Percentiles rank a stretch among this genome's conserved stretches.
These are phyloP conservation scores for Drosophila melanogaster DNA, from an alignment of 1,140 invertebrate species.

Conservation along the genomic window DNA sequence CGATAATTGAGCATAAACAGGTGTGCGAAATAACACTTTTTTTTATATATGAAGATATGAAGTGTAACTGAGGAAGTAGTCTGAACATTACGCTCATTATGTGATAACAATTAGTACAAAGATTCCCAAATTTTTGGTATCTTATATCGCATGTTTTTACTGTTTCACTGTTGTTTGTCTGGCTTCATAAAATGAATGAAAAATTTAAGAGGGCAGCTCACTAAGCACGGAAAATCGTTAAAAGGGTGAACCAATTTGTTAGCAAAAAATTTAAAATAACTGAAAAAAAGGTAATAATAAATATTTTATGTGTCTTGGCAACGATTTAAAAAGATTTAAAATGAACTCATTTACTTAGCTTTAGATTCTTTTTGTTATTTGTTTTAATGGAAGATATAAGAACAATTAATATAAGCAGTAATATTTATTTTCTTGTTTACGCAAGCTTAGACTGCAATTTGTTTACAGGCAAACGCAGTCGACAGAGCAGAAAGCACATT, in stretches of 20 bases:
- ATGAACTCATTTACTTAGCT: too few species aligned
- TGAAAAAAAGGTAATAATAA: neutral
- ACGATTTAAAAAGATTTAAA: too few species aligned
- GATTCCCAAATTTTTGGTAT: slow-evolving; percentile 9
- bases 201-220: slow-evolving; percentile 10
- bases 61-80: slow-evolving; percentile 9
- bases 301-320: too few species aligned
- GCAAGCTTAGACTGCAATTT: neutral
- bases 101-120: slow-evolving; percentile 1
- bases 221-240: neutral
- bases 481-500: neutral
- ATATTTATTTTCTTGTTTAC: neutral
- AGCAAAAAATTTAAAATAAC: neutral
- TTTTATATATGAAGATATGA: slow-evolving; percentile 22
- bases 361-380: neutral
- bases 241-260: neutral
- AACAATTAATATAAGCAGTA: neutral
- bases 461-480: neutral
- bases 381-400: neutral
- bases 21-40: neutral
- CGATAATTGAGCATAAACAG: neutral
- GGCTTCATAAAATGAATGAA: slow-evolving; percentile 12
- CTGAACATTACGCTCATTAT: neutral
- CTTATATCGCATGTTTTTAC: slow-evolving; percentile 27
- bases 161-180: slow-evolving; percentile 7